Evolutionary conservation across 2,797 vertebrate genomes (phyloP).

Genomic region (Malurus splendens): DNA sequence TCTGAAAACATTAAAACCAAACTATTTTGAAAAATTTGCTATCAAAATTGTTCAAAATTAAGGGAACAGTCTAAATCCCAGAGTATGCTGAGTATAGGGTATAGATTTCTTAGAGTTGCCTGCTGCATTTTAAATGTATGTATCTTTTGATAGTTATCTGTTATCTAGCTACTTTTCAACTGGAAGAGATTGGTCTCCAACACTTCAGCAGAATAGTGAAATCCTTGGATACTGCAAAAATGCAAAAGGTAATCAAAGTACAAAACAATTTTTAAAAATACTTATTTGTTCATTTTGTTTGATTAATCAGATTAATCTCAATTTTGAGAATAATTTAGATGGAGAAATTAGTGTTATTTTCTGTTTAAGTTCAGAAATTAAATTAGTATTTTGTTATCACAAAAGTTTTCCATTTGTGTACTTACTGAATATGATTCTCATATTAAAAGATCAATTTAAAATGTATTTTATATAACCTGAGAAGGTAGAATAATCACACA

Average conservation of each 20-base stretch:
- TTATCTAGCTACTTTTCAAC: slow-evolving; percentile 82
- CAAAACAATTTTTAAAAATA: neutral
- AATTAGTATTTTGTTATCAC: neutral
- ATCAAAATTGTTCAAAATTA: neutral
- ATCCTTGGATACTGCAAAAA: slow-evolving; percentile 79
- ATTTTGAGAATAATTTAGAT: neutral
- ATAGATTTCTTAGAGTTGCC: neutral
- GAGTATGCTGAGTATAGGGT: neutral
- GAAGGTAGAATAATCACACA: neutral
- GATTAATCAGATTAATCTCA: neutral
- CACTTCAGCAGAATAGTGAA: slow-evolving; percentile 79
- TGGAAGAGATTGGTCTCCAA: slow-evolving; percentile 82
- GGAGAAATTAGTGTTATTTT: neutral
- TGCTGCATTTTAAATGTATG: neutral
- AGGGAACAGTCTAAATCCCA: neutral
- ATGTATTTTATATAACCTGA: neutral
- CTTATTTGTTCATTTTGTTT: neutral
- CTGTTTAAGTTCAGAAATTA: neutral
- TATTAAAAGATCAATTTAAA: neutral
- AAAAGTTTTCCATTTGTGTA: neutral
- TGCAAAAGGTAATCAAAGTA: slow-evolving; percentile 73
- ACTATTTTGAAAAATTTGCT: neutral
- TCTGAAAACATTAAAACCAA: neutral
- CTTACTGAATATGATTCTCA: neutral
- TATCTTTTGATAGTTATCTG: slow-evolving; percentile 78